Percentiles rank a stretch among this genome's conserved stretches.
Evolutionary conservation across 2,888 invertebrate genomes (phyloP).

Genomic region (Metalampra italica): DNA sequence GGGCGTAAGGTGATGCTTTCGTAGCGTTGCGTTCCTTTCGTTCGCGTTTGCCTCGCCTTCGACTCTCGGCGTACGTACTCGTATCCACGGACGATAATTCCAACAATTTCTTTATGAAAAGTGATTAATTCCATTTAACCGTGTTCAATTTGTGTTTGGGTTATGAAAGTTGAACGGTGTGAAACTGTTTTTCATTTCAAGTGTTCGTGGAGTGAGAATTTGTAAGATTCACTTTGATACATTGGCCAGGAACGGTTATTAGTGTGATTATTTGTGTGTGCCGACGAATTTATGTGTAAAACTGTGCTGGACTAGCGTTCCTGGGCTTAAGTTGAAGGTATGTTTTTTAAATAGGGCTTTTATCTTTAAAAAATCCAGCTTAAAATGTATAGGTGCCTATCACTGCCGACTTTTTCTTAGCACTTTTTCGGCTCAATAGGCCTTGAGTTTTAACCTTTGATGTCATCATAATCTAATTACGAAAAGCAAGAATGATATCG

Average conservation of each 20-base stretch:
- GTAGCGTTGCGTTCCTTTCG: constrained; percentile 59
- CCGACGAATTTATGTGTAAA: constrained; percentile 57
- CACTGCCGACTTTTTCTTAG: background rate
- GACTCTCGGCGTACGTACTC: constrained; percentile 73
- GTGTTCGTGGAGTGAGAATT: constrained; percentile 49
- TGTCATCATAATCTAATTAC: background rate
- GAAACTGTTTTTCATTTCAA: constrained; percentile 32
- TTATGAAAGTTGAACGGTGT: constrained; percentile 45
- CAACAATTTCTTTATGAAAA: constrained; percentile 56
- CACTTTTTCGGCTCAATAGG: background rate
- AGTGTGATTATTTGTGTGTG: constrained; percentile 61
- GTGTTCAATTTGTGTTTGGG: constrained; percentile 35
- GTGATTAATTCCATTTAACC: constrained; percentile 48
- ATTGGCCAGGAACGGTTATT: constrained; percentile 45
- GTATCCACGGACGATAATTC: constrained; percentile 62
- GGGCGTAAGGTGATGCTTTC: constrained; percentile 60
- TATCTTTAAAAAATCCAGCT: too few species aligned
- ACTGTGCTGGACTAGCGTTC: constrained; percentile 48
- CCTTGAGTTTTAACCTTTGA: background rate
- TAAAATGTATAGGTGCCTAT: too few species aligned
- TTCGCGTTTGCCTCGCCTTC: constrained; percentile 53
- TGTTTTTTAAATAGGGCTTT: constrained; percentile 15
- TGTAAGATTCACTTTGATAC: constrained; percentile 36
- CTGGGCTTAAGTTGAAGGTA: constrained; percentile 47
- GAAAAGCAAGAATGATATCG: too few species aligned